phyloP scores from a whole-genome alignment of 2,797 vertebrate species.

The Sandelia bainsii region DNA sequence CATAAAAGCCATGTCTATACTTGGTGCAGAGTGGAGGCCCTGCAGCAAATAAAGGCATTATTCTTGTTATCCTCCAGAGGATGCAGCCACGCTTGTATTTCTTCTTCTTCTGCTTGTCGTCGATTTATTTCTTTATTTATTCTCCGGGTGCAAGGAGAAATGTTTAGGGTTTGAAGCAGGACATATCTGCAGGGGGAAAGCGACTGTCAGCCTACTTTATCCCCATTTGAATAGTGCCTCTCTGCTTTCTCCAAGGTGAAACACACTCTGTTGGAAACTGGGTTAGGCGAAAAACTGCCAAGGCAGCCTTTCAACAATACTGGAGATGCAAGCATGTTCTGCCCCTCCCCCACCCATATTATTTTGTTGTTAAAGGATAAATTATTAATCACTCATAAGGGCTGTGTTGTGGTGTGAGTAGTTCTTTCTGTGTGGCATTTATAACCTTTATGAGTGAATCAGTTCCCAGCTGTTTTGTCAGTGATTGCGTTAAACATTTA shows the following conservation, averaged over 20 bases:
- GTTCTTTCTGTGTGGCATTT: constrained; percentile 28
- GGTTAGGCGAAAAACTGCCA: constrained; percentile 66
- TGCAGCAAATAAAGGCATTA: constrained; percentile 86
- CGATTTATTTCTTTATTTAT: constrained; percentile 83
- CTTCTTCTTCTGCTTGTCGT: constrained; percentile 77
- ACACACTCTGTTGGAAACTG: constrained; percentile 65
- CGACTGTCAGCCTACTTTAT: constrained; percentile 81
- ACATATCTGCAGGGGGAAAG: constrained; percentile 74
- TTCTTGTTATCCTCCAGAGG: constrained; percentile 85
- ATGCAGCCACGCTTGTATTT: constrained; percentile 77
- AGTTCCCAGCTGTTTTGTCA: constrained; percentile 12
- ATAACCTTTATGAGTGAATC: constrained; percentile 28
- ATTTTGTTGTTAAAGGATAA: constrained; percentile 47
- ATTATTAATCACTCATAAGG: constrained; percentile 59
- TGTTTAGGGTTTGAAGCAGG: constrained; percentile 82
- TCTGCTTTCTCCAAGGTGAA: constrained; percentile 77
- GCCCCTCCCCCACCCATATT: constrained; percentile 7
- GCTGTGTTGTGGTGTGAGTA: constrained; percentile 31
- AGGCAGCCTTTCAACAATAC: constrained; percentile 39
- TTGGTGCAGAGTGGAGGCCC: constrained; percentile 76
- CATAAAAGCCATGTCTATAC: constrained; percentile 85
- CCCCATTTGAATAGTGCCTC: constrained; percentile 78
- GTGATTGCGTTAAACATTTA: constrained; percentile 18
- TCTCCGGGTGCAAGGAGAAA: constrained; percentile 66
- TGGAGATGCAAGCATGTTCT: constrained; percentile 24